phyloP scores from a whole-genome alignment of 1,140 invertebrate species.

The Ceratitis capitata region DNA sequence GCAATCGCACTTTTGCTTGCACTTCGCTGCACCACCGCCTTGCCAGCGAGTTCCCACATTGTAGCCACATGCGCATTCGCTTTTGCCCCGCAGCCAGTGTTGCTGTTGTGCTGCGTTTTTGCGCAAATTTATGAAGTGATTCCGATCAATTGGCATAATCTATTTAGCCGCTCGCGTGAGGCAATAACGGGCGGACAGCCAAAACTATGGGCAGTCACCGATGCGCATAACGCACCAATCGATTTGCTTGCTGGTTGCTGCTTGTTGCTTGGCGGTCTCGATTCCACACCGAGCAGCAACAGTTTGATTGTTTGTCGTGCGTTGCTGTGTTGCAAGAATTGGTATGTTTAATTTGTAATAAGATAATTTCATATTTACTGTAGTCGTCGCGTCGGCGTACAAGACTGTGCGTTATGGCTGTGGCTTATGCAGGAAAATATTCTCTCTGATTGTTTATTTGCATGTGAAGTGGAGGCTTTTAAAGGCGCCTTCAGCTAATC shows the following conservation, averaged over 20 bases:
- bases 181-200: conserved; percentile 30
- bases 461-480: background rate
- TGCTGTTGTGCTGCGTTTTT: conserved; percentile 42
- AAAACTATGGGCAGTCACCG: conserved; percentile 21
- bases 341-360: conserved; percentile 40
- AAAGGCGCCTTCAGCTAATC: background rate
- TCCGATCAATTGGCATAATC: conserved; percentile 47
- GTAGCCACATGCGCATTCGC: background rate
- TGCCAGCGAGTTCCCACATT: background rate
- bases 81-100: conserved; percentile 14
- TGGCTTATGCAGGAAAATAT: background rate
- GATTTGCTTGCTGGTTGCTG: background rate
- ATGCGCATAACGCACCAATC: conserved; percentile 15
- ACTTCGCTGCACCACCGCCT: background rate
- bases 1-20: background rate
- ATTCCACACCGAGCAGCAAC: background rate
- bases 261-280: too few relatives aligned
- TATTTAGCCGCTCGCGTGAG: conserved; percentile 43
- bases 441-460: conserved; percentile 26
- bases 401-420: conserved; percentile 20
- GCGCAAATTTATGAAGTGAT: conserved; percentile 46
- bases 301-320: background rate
- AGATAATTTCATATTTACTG: conserved; percentile 44
- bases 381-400: background rate
- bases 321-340: background rate